These are phyloP conservation scores for Nemurella pictetii DNA, from an alignment of 2,888 invertebrate genomes.

Conservation along the genomic window DNA sequence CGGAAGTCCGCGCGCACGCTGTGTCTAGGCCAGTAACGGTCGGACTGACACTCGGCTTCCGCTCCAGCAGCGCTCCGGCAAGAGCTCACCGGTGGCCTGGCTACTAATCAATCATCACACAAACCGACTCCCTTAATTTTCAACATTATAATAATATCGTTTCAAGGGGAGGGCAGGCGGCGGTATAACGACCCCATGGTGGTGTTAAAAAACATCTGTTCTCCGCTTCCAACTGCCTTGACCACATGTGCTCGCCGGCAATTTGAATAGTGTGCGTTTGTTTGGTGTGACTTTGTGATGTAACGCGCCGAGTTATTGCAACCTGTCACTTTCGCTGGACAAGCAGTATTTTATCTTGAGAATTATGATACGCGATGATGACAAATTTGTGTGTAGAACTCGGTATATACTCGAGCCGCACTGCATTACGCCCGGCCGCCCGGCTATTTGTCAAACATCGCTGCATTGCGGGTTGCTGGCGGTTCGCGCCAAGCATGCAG, in stretches of 20 bases:
- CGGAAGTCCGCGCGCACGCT: neutral
- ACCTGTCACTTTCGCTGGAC: neutral
- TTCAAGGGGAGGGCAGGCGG: neutral
- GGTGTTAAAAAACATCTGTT: neutral
- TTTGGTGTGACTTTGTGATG: neutral
- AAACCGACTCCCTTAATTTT: neutral
- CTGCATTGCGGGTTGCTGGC: constrained; percentile 7
- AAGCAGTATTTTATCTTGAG: neutral
- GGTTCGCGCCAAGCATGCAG: neutral
- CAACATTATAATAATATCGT: neutral
- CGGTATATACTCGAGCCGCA: neutral
- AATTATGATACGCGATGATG: neutral
- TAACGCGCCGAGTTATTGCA: neutral
- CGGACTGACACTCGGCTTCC: constrained; percentile 15
- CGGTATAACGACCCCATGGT: neutral
- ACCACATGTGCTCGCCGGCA: neutral
- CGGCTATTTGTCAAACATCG: neutral
- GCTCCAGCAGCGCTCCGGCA: neutral
- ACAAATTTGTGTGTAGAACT: neutral
- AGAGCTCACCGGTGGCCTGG: neutral
- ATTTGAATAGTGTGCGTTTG: neutral
- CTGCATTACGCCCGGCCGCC: neutral
- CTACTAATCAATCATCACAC: neutral
- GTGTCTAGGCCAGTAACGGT: constrained; percentile 12
- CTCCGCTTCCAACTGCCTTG: neutral